Evolutionary conservation across 2,888 invertebrate genomes (phyloP).

Genomic region (Papilio gigon): DNA sequence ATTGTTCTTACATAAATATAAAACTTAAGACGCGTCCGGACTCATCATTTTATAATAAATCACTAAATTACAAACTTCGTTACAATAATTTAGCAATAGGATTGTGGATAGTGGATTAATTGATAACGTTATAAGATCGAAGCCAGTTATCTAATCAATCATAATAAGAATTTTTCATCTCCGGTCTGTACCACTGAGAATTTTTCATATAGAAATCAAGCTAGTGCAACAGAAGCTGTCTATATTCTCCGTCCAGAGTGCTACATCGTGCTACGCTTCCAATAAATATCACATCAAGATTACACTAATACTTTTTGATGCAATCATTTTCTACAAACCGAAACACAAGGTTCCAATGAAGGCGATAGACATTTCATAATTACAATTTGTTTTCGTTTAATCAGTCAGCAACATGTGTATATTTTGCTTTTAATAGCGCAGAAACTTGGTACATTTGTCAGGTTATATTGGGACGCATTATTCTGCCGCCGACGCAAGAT

Average conservation of each 20-base stretch:
- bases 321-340: not conserved
- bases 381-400: conserved; percentile 6
- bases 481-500: conserved; percentile 23
- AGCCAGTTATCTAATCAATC: not conserved
- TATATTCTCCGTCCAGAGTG: not conserved
- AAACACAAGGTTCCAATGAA: not conserved
- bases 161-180: not conserved
- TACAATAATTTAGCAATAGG: not conserved
- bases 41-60: conserved; percentile 50
- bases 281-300: not conserved
- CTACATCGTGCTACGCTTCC: not conserved
- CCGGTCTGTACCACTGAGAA: too few relatives aligned
- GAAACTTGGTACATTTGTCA: conserved; percentile 28
- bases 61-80: conserved; percentile 42
- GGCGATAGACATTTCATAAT: not conserved
- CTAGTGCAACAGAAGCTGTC: not conserved
- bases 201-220: too few relatives aligned
- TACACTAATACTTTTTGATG: not conserved
- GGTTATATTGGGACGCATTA: conserved; percentile 29
- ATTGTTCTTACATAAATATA: conserved; percentile 53
- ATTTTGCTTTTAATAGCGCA: conserved; percentile 9
- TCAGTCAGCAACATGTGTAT: conserved; percentile 3
- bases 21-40: conserved; percentile 48
- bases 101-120: not conserved
- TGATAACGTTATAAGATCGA: not conserved